These are phyloP conservation scores for Synaphobranchus kaupii DNA, from an alignment of 2,797 vertebrate species.

Conservation along the genomic window DNA sequence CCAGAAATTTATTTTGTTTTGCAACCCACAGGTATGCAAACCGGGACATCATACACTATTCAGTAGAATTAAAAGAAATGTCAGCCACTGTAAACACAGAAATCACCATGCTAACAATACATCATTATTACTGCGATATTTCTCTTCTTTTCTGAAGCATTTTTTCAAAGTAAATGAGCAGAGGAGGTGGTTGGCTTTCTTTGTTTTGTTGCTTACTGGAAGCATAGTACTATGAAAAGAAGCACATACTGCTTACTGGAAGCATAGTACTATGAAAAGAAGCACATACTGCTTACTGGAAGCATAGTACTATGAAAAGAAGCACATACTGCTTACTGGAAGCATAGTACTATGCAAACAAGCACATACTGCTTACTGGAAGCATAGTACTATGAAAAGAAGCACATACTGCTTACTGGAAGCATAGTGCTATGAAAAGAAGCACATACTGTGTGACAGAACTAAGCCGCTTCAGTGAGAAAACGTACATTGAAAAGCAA, in stretches of 20 bases:
- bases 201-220: neutral
- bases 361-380: neutral
- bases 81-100: neutral
- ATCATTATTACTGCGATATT: neutral
- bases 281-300: neutral
- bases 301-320: neutral
- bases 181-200: neutral
- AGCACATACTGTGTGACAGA: neutral
- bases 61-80: neutral
- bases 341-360: neutral
- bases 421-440: neutral
- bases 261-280: neutral
- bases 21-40: neutral
- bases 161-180: neutral
- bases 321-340: neutral
- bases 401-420: too few species aligned
- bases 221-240: neutral
- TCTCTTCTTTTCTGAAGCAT: neutral
- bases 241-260: neutral
- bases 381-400: neutral
- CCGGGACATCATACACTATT: neutral
- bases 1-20: neutral
- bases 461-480: neutral
- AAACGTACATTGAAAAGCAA: neutral
- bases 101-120: neutral